A percentile compares a stretch with the other conserved stretches of the same genome.
phyloP scores from a whole-genome alignment of 1,140 invertebrate genomes.

The Ganaspis sp. region DNA sequence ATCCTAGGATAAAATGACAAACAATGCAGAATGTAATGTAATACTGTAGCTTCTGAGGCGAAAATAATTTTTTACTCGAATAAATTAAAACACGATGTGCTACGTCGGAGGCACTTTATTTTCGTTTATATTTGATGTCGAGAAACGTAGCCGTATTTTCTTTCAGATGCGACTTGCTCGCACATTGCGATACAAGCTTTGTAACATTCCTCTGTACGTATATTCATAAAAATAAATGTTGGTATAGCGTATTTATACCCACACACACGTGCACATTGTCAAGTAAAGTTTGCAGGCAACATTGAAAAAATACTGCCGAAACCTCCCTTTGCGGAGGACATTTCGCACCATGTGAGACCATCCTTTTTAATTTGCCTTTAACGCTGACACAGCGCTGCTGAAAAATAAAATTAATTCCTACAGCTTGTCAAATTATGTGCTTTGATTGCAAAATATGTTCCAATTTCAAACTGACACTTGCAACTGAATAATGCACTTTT shows the following conservation, averaged over 20 bases:
- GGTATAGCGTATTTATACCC: neutral
- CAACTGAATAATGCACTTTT: neutral
- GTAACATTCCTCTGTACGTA: neutral
- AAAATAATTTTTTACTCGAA: too few species aligned
- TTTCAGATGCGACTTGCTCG: neutral
- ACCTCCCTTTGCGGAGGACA: neutral
- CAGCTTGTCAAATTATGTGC: slow-evolving; percentile 12
- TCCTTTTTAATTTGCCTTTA: slow-evolving; percentile 11
- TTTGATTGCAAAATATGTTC: neutral
- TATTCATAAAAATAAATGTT: neutral
- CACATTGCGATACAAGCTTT: neutral
- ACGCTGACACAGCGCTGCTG: neutral
- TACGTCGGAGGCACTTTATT: neutral
- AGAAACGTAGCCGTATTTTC: neutral
- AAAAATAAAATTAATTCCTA: slow-evolving; percentile 23
- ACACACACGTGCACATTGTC: neutral
- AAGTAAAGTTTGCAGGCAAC: neutral
- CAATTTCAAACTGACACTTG: neutral
- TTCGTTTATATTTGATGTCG: neutral
- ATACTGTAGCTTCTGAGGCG: too few species aligned
- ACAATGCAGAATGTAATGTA: too few species aligned
- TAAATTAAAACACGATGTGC: neutral
- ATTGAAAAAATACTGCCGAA: neutral
- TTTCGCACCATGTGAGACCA: neutral
- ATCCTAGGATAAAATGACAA: too few species aligned